Conservation (phyloP, 1,140 invertebrate genomes). For the Bombus superbus region DNA sequence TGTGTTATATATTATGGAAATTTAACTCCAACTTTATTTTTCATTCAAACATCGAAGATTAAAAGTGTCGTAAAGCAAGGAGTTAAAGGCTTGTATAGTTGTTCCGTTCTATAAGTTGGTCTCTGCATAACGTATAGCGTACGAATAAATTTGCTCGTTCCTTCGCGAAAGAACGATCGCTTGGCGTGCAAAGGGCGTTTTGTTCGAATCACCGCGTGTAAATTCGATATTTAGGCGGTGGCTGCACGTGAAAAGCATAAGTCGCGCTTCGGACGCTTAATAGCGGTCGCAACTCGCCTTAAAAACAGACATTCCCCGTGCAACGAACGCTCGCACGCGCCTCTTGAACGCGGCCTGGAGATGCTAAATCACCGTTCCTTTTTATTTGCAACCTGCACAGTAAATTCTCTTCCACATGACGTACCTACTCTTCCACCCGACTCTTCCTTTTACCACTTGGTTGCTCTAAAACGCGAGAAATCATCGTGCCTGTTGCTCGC, state of each 20-base stretch:
- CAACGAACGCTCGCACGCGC: conserved; percentile 37
- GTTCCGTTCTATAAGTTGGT: neutral
- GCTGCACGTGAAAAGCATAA: conserved; percentile 55
- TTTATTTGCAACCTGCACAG: conserved; percentile 47
- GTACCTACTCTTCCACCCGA: conserved; percentile 6
- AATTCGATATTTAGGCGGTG: conserved; percentile 41
- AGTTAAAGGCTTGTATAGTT: neutral
- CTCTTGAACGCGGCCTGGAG: conserved; percentile 18
- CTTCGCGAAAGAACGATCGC: neutral
- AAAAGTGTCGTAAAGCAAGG: neutral
- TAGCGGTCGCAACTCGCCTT: conserved; percentile 24
- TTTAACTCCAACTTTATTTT: neutral
- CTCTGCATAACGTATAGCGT: neutral
- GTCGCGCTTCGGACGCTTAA: conserved; percentile 23
- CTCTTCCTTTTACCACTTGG: neutral
- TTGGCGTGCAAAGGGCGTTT: neutral
- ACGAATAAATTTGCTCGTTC: conserved; percentile 6
- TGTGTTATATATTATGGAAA: neutral
- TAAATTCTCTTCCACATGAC: conserved; percentile 42
- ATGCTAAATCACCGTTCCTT: conserved; percentile 44
- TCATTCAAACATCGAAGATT: neutral
- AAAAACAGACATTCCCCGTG: conserved; percentile 30
- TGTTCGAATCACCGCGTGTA: conserved; percentile 13
- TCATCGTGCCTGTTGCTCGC: conserved; percentile 2
- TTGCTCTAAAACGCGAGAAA: conserved; percentile 20